Evolutionary conservation across 2,888 invertebrate species (phyloP).

Genomic region (Abrostola tripartita): DNA sequence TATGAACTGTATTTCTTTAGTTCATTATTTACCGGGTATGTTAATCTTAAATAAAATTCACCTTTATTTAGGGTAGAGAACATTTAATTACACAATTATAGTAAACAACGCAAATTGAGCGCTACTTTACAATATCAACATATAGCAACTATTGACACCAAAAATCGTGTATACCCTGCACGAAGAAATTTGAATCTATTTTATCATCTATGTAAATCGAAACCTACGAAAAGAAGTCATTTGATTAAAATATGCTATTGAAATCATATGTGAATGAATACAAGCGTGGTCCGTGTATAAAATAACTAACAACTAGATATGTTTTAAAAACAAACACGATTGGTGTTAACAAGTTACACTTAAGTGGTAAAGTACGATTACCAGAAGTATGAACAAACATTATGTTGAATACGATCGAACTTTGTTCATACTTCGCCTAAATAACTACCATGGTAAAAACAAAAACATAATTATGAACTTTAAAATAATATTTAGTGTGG

Average conservation of each 20-base stretch:
- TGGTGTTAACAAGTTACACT: constrained; percentile 33
- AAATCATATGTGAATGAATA: constrained; percentile 53
- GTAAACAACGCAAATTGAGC: constrained; percentile 69
- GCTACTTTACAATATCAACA: constrained; percentile 67
- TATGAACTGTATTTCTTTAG: too few species aligned
- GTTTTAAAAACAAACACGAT: constrained; percentile 54
- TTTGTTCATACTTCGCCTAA: constrained; percentile 51
- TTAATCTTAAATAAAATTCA: constrained; percentile 45
- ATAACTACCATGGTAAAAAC: constrained; percentile 60
- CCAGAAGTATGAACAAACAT: constrained; percentile 42
- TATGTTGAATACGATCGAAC: constrained; percentile 9
- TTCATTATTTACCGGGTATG: not conserved
- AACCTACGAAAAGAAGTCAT: constrained; percentile 68
- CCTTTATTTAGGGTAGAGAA: constrained; percentile 61
- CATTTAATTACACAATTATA: constrained; percentile 68
- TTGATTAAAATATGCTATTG: constrained; percentile 63
- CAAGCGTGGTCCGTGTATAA: constrained; percentile 55
- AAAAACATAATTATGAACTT: constrained; percentile 42
- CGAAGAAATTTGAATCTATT: constrained; percentile 83
- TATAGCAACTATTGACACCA: constrained; percentile 60
- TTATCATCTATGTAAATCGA: constrained; percentile 54
- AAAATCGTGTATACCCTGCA: constrained; percentile 78
- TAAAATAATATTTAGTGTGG: constrained; percentile 41
- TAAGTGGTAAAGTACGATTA: constrained; percentile 24
- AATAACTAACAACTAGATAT: constrained; percentile 57